Conservation (phyloP, 1,140 invertebrate species). For the Cryptotermes secundus region DNA sequence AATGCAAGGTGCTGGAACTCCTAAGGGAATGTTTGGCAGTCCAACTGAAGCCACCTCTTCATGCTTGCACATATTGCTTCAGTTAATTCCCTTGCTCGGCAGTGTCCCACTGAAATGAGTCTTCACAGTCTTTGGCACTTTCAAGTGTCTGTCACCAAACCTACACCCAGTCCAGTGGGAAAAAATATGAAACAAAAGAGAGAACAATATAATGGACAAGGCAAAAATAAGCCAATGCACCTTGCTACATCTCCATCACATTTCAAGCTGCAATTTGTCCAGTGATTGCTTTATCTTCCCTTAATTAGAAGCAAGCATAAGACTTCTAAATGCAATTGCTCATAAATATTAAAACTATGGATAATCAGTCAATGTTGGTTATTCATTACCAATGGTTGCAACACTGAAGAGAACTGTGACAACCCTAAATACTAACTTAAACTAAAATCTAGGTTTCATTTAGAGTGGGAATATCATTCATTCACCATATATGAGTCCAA, state of each 20-base stretch:
- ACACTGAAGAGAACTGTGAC: too few relatives aligned
- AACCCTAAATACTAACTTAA: too few relatives aligned
- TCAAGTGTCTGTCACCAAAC: conserved; percentile 3
- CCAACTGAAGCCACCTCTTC: background rate
- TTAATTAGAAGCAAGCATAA: too few relatives aligned
- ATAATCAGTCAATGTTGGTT: too few relatives aligned
- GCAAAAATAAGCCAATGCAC: background rate
- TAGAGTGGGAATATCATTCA: too few relatives aligned
- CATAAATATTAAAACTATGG: too few relatives aligned
- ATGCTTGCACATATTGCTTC: background rate
- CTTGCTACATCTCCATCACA: background rate
- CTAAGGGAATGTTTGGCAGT: background rate
- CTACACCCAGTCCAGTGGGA: background rate
- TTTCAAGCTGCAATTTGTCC: background rate
- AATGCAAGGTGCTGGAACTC: background rate
- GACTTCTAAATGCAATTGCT: too few relatives aligned
- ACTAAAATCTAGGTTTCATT: too few relatives aligned
- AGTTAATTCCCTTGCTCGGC: background rate
- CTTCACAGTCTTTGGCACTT: background rate
- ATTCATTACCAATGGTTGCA: too few relatives aligned
- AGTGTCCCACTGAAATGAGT: background rate
- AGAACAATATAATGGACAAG: background rate
- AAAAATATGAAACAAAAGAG: background rate
- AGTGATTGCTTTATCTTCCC: background rate
- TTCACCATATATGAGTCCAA: too few relatives aligned